Conservation (phyloP, 1,140 invertebrate species). For the Tenebrio molitor region DNA sequence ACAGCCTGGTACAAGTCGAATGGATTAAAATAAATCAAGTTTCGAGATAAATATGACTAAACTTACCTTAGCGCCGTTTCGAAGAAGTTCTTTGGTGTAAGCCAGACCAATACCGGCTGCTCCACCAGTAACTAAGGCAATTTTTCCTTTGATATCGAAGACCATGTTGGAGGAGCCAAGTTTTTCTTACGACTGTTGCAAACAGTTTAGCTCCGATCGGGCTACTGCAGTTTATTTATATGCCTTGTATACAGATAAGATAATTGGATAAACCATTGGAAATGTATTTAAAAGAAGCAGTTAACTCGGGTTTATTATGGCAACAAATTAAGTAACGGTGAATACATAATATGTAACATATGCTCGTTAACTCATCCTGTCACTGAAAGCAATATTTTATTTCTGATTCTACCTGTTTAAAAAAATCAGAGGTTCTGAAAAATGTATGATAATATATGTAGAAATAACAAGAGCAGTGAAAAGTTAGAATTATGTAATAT, state of each 20-base stretch:
- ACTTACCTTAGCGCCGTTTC: slow-evolving; percentile 78
- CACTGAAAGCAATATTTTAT: neutral
- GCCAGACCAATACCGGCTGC: slow-evolving; percentile 80
- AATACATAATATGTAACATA: no score
- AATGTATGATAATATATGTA: no score
- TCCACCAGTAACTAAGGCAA: slow-evolving; percentile 81
- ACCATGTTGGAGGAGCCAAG: slow-evolving; percentile 35
- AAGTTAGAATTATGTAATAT: no score
- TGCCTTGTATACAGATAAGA: slow-evolving; percentile 11
- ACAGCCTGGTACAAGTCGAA: no score
- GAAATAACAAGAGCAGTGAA: no score
- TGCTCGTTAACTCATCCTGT: neutral
- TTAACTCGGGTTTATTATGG: slow-evolving; percentile 5
- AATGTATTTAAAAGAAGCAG: neutral
- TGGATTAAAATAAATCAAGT: slow-evolving; percentile 14
- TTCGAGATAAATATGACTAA: slow-evolving; percentile 33
- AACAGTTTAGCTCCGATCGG: neutral
- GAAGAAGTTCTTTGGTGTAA: slow-evolving; percentile 77
- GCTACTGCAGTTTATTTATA: slow-evolving; percentile 15
- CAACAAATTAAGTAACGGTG: neutral
- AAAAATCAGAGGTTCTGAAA: no score
- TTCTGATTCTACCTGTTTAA: no score
- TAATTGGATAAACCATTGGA: slow-evolving; percentile 16
- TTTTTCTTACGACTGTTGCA: slow-evolving; percentile 36
- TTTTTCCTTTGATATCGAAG: slow-evolving; percentile 73